These are phyloP conservation scores for Scytalopus superciliaris DNA, from an alignment of 2,113 vertebrate genomes.

Conservation along the genomic window DNA sequence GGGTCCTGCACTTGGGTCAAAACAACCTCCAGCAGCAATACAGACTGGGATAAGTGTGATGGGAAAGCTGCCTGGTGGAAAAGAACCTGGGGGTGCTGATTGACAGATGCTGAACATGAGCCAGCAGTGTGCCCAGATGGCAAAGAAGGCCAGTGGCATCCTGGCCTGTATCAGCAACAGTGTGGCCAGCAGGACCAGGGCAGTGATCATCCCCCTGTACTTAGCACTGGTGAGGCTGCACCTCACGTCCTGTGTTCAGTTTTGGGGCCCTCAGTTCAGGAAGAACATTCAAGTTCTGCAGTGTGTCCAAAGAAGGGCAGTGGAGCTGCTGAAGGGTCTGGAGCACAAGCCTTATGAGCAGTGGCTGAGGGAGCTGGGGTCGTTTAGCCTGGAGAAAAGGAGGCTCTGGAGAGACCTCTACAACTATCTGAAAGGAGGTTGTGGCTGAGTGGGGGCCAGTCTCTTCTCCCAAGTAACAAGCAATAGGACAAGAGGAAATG, in stretches of 20 bases:
- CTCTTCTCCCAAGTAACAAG: neutral
- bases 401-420: neutral
- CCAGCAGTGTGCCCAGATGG: neutral
- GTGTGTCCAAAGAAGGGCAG: rapidly evolving
- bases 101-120: rapidly evolving
- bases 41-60: neutral
- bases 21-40: neutral
- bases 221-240: rapidly evolving
- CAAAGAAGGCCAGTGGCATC: neutral
- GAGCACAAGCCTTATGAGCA: neutral
- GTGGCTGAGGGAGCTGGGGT: neutral
- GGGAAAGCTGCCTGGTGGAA: neutral
- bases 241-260: rapidly evolving
- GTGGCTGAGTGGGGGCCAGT: neutral
- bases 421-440: neutral
- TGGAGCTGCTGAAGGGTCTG: neutral
- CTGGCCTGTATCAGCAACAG: neutral
- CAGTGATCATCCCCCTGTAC: rapidly evolving
- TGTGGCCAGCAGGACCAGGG: neutral
- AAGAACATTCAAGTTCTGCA: neutral
- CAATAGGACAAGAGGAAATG: neutral
- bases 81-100: neutral
- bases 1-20: neutral
- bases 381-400: neutral
- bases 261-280: neutral